Evolutionary conservation across 2,888 invertebrate species (phyloP).

Genomic region (Erebia aethiops): DNA sequence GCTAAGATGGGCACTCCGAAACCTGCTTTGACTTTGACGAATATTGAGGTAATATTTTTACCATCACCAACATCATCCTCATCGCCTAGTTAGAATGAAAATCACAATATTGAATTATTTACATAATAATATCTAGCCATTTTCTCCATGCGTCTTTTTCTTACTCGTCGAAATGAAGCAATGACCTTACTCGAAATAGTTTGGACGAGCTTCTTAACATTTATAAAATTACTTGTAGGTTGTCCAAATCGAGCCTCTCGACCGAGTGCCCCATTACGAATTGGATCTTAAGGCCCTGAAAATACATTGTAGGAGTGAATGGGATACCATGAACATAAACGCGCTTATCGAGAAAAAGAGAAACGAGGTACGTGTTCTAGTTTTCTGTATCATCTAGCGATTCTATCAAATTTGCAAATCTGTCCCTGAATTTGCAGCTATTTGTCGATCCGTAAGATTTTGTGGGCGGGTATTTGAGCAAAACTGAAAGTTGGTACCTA

Average conservation of each 20-base stretch:
- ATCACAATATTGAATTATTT: not conserved
- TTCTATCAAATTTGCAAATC: no score
- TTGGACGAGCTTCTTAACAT: not conserved
- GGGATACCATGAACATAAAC: conserved; percentile 63
- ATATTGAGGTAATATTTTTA: conserved; percentile 57
- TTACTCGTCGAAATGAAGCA: no score
- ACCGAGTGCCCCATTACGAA: conserved; percentile 59
- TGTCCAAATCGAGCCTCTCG: conserved; percentile 64
- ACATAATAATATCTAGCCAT: no score
- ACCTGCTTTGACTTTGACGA: conserved; percentile 62
- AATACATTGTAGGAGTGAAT: conserved; percentile 65
- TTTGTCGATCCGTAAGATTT: no score
- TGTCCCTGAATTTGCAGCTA: no score
- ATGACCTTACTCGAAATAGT: not conserved
- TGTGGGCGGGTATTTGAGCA: no score
- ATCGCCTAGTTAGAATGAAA: not conserved
- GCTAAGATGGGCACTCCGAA: conserved; percentile 57
- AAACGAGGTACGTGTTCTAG: conserved; percentile 51
- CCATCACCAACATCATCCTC: not conserved
- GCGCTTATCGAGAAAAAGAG: conserved; percentile 66
- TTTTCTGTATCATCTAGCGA: no score
- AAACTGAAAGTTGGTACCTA: no score
- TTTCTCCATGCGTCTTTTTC: no score
- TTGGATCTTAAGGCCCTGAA: conserved; percentile 65
- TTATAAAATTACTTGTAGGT: conserved; percentile 49